phyloP scores from a whole-genome alignment of 2,113 vertebrate species.

The Macquaria ambigua region DNA sequence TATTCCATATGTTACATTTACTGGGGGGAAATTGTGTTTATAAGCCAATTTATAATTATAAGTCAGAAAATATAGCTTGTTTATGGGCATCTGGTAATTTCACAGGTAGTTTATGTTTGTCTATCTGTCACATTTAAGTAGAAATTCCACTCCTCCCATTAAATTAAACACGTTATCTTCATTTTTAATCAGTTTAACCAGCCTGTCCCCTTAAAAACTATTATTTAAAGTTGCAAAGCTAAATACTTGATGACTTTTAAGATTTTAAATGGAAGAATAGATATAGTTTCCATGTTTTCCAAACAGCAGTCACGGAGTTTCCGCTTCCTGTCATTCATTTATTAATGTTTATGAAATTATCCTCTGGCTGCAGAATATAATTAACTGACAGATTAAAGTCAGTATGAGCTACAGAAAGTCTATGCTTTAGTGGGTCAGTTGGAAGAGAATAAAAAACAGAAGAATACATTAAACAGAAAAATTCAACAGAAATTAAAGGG shows the following conservation, averaged over 20 bases:
- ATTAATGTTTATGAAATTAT: neutral
- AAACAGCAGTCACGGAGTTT: constrained; percentile 4
- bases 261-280: neutral
- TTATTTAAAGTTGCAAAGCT: too few species aligned
- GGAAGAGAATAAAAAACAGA: neutral
- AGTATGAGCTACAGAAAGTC: neutral
- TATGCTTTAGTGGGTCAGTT: neutral
- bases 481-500: neutral
- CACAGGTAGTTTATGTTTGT: too few species aligned
- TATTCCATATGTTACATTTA: too few species aligned
- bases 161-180: neutral
- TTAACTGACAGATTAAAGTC: too few species aligned
- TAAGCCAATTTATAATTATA: too few species aligned
- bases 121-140: too few species aligned
- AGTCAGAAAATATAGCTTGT: too few species aligned
- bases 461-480: neutral
- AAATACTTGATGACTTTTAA: too few species aligned
- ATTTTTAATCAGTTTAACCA: too few species aligned
- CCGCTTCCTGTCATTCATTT: constrained; percentile 61
- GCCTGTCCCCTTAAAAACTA: too few species aligned
- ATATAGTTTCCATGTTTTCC: constrained; percentile 52
- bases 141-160: neutral
- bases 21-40: too few species aligned
- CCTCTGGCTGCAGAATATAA: neutral
- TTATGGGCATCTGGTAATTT: too few species aligned